Percentiles rank a stretch among this genome's conserved stretches.
Conservation (phyloP, 2,797 vertebrate genomes). For the Poliocrania exsul region DNA sequence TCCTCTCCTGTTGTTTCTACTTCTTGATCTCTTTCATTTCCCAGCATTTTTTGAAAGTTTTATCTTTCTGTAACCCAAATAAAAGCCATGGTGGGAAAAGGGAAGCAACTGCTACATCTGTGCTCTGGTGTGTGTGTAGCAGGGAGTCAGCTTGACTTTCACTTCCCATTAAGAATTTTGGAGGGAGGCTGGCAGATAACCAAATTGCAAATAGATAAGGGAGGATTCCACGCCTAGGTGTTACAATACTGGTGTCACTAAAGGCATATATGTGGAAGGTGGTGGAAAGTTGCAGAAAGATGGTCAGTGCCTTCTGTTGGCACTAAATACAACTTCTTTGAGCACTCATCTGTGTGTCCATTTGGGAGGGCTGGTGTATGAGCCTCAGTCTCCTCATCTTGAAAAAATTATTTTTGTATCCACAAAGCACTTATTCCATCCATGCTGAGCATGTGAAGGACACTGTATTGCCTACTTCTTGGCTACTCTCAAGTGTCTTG, state of each 20-base stretch:
- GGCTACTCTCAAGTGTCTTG: background rate
- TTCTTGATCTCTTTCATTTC: background rate
- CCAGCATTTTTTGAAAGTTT: background rate
- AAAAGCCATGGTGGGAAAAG: constrained; percentile 6
- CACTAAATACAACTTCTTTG: background rate
- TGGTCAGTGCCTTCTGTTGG: background rate
- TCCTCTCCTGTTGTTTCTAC: background rate
- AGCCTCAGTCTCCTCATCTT: background rate
- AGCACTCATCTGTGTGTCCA: background rate
- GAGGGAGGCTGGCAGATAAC: background rate
- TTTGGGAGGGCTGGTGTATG: accelerated
- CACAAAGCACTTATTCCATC: background rate
- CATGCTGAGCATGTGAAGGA: background rate
- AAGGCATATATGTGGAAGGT: background rate
- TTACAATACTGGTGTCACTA: background rate
- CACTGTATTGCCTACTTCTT: background rate
- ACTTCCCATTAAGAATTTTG: constrained; percentile 10
- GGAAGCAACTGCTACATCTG: background rate
- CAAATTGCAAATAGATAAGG: background rate
- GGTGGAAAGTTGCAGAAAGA: background rate
- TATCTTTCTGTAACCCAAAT: background rate
- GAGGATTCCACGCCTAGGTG: background rate
- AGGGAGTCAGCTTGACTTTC: constrained; percentile 17
- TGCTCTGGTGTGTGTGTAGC: background rate
- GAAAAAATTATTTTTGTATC: background rate